Conservation (phyloP, 1,140 invertebrate genomes). For the Drosophila ercepeae region DNA sequence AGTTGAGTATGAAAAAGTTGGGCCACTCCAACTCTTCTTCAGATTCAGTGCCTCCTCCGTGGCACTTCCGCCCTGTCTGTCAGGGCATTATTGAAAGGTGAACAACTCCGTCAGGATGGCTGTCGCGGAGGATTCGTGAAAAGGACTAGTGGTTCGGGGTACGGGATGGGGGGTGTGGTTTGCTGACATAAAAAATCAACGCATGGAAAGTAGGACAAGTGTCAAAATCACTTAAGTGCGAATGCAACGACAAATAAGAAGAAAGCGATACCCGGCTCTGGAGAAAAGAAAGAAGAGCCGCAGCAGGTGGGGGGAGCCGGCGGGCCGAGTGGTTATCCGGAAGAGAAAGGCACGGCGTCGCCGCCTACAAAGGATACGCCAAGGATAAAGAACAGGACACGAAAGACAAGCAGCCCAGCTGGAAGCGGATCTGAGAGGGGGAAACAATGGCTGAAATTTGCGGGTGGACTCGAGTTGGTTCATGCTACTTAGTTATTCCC, state of each 20-base stretch:
- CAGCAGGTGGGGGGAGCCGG: constrained; percentile 9
- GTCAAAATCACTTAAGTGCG: constrained; percentile 81
- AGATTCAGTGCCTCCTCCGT: constrained; percentile 26
- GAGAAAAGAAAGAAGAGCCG: constrained; percentile 10
- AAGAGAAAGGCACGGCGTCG: constrained; percentile 20
- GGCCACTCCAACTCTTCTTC: constrained; percentile 26
- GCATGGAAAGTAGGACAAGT: constrained; percentile 80
- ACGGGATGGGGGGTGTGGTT: constrained; percentile 11
- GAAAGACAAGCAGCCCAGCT: constrained; percentile 60
- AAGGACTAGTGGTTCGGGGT: neutral
- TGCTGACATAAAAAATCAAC: constrained; percentile 80
- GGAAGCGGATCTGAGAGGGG: constrained; percentile 77
- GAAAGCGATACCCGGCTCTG: constrained; percentile 58
- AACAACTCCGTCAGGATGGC: constrained; percentile 63
- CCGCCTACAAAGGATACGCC: constrained; percentile 41
- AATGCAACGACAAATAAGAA: constrained; percentile 77
- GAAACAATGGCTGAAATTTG: constrained; percentile 59
- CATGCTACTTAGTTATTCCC: constrained; percentile 67
- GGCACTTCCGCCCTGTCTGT: constrained; percentile 36
- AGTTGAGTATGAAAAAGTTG: constrained; percentile 34
- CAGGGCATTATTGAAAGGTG: constrained; percentile 72
- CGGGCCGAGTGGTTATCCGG: constrained; percentile 6
- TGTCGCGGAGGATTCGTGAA: constrained; percentile 5
- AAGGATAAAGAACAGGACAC: constrained; percentile 30
- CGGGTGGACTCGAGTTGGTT: constrained; percentile 29